Evolutionary conservation across 2,113 vertebrate species (phyloP).

Genomic region (Protobothrops mucrosquamatus): DNA sequence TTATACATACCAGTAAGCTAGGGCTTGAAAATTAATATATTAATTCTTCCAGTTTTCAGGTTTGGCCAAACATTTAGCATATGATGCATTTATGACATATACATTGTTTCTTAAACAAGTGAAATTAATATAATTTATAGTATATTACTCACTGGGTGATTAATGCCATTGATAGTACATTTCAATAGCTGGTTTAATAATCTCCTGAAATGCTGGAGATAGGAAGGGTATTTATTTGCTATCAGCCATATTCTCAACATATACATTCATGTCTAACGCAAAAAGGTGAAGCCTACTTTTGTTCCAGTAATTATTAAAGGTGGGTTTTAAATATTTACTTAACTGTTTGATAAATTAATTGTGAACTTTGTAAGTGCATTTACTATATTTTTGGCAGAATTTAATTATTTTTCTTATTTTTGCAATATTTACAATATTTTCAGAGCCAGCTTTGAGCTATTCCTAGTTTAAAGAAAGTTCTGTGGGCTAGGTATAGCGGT

Average conservation of each 20-base stretch:
- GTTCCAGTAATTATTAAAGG: background rate
- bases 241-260: background rate
- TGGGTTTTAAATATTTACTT: background rate
- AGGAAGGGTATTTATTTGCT: background rate
- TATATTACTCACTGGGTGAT: background rate
- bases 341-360: background rate
- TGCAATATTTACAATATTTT: background rate
- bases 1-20: background rate
- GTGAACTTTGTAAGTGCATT: background rate
- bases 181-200: background rate
- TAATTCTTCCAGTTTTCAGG: background rate
- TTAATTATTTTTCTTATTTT: background rate
- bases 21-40: background rate
- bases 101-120: constrained; percentile 12
- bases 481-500: background rate
- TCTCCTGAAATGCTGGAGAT: background rate
- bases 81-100: background rate
- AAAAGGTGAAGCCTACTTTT: background rate
- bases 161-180: constrained; percentile 21
- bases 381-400: background rate
- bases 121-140: constrained; percentile 18
- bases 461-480: background rate
- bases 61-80: constrained; percentile 9
- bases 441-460: background rate
- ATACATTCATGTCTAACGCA: background rate